These are phyloP conservation scores for Campoplex capitator DNA, from an alignment of 2,888 invertebrate species.

Conservation along the genomic window DNA sequence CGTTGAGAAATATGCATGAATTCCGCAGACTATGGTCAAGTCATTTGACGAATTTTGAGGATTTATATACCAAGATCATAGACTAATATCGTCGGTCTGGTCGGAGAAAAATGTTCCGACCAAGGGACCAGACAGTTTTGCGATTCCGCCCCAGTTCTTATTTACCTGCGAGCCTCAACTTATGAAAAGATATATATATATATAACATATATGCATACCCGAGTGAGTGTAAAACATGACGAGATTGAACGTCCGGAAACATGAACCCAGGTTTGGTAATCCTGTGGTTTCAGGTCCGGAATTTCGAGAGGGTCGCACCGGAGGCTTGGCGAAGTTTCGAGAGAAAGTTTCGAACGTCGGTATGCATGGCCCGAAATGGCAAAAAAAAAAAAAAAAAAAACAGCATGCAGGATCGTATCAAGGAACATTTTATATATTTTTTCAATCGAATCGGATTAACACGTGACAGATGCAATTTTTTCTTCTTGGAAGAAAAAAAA, in stretches of 20 bases:
- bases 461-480: conserved; percentile 16
- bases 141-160: conserved; percentile 47
- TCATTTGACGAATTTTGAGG: conserved; percentile 25
- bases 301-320: conserved; percentile 52
- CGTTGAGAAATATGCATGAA: background rate
- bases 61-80: conserved; percentile 33
- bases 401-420: conserved; percentile 12
- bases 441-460: conserved; percentile 18
- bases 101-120: background rate
- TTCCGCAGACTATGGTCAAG: conserved; percentile 14
- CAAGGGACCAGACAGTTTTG: conserved; percentile 18
- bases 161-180: conserved; percentile 8
- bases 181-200: background rate
- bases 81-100: conserved; percentile 1
- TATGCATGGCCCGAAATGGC: conserved; percentile 25
- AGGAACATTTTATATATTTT: conserved; percentile 18
- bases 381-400: background rate
- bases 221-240: conserved; percentile 2
- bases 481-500: background rate
- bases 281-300: conserved; percentile 53
- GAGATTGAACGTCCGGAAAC: conserved; percentile 53
- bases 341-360: conserved; percentile 63
- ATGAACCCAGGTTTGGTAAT: conserved; percentile 52
- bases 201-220: background rate
- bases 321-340: conserved; percentile 58